Evolutionary conservation across 2,113 vertebrate genomes (phyloP), one percentile per base, ranked within the genome.

Genomic region (Panthera leo): DNA sequence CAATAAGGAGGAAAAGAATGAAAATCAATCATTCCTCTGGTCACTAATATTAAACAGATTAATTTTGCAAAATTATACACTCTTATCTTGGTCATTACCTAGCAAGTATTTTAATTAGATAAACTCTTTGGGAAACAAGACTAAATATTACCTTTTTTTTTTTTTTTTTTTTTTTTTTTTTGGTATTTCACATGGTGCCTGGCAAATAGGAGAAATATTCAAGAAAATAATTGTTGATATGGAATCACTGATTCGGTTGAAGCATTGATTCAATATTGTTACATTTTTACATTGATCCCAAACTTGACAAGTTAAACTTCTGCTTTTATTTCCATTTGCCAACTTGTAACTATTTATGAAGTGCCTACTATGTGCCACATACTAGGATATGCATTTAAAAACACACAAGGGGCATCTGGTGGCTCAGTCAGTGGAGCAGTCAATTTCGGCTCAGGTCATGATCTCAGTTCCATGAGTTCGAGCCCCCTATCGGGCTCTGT

Each of bases 301-400:
- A 89, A 94, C n/a, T 65, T 94, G 15, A 9, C 48, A 48, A 75
- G 11, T 85, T 92, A 95, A 94, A 89, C 21, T 14, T 78, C 83
- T 85, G 34, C 2, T 86, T 93, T 79, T 21, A 80, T 70, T 96
- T 83, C 92, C 48, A 85, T 83, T 93, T 61, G 61, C 51, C 78
- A 87, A 94, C 90, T 65, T 91, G 8, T 16, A 73, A 67, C 68
- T 34, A 71, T 70, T 93, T 94, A 18, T 7, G 18, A 18, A 97
- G 5, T 45, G 7, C 34, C 45, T 76, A 31, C 51, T 82, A 61
- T 45, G 13, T 88, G 14, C 11, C 65, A 96, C 31, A n/a, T 55
- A 31, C 71, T 94, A 68, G n/a, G 14, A 9, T 53, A 45, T 31
- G 31, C 13, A 65, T 48, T 96, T 75, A 45, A 61, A 92, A 45